phyloP scores from a whole-genome alignment of 2,888 invertebrate species.

The Myathropa florea region DNA sequence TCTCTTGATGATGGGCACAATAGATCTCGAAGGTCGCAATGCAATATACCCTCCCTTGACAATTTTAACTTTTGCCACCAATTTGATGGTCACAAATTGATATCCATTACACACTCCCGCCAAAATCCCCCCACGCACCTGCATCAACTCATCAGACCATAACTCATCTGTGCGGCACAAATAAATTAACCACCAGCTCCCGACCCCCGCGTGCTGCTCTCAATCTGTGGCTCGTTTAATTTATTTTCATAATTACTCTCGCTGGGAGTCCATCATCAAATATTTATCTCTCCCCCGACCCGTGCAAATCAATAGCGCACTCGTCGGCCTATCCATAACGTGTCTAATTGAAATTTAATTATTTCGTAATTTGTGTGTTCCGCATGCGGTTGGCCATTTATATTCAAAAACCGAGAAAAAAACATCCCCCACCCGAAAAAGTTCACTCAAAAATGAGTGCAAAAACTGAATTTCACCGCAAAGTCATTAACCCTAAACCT shows the following conservation, averaged over 20 bases:
- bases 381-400: neutral
- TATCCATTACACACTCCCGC: neutral
- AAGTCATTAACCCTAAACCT: slow-evolving; percentile 11
- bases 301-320: slow-evolving; percentile 29
- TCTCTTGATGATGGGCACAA: neutral
- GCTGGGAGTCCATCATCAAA: slow-evolving; percentile 9
- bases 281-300: slow-evolving; percentile 15
- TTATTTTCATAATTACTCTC: slow-evolving; percentile 44
- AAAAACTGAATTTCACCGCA: neutral
- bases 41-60: too few species aligned
- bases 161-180: neutral
- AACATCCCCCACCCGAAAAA: neutral
- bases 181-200: neutral
- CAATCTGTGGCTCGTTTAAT: slow-evolving; percentile 9
- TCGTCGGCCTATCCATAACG: slow-evolving; percentile 28
- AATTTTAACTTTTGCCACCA: too few species aligned
- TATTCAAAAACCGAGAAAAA: neutral
- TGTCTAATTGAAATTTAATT: slow-evolving; percentile 54
- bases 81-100: too few species aligned
- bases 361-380: slow-evolving; percentile 15
- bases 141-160: neutral
- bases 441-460: neutral
- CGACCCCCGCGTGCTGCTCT: neutral
- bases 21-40: too few species aligned
- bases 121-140: neutral